These are phyloP conservation scores for Doryteuthis pealeii DNA, from an alignment of 1,140 invertebrate genomes.

Conservation along the genomic window DNA sequence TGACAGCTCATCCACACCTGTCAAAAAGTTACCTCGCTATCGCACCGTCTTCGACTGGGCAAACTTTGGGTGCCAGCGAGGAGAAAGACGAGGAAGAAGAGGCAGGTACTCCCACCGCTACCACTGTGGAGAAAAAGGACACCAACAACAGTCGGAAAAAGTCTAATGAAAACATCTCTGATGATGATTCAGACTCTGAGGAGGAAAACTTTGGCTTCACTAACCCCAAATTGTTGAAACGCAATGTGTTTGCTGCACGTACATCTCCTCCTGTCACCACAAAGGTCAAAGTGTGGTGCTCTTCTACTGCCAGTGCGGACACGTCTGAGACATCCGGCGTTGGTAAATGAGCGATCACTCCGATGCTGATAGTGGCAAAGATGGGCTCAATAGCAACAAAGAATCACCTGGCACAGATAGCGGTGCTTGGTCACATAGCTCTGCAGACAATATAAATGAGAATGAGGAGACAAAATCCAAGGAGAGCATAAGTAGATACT, in stretches of 20 bases:
- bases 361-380: slow-evolving; percentile 26
- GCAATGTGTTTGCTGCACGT: slow-evolving; percentile 1
- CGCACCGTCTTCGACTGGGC: background rate
- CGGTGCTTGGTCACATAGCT: slow-evolving; percentile 10
- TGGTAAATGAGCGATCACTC: slow-evolving; percentile 38
- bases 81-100: slow-evolving; percentile 26
- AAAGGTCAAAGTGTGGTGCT: slow-evolving; percentile 26
- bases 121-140: background rate
- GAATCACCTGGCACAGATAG: slow-evolving; percentile 13
- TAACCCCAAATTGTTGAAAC: background rate
- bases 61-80: slow-evolving; percentile 10
- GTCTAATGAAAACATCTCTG: background rate
- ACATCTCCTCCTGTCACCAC: background rate
- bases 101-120: slow-evolving; percentile 10
- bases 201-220: slow-evolving; percentile 4
- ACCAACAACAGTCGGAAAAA: background rate
- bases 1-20: slow-evolving; percentile 4
- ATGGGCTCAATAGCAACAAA: slow-evolving; percentile 8
- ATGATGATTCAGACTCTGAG: background rate
- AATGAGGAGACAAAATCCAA: slow-evolving; percentile 28
- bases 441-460: slow-evolving; percentile 17
- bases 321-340: slow-evolving; percentile 53
- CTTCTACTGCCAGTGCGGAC: slow-evolving; percentile 47
- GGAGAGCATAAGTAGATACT: slow-evolving; percentile 50
- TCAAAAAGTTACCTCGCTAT: background rate